phyloP scores from a whole-genome alignment of 2,888 invertebrate genomes.

The Cyaniris semiargus region DNA sequence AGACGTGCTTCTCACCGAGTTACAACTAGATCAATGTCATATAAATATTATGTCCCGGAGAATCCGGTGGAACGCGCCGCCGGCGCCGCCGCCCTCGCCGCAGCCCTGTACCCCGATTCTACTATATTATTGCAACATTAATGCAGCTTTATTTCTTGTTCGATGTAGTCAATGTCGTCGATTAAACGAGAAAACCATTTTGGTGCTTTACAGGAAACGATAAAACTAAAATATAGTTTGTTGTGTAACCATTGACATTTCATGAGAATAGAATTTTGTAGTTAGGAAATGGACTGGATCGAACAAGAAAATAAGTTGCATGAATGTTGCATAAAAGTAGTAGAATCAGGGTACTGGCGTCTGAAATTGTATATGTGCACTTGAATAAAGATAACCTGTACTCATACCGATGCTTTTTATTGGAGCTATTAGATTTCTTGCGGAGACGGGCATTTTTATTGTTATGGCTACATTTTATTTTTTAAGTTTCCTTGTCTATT shows the following conservation, averaged over 20 bases:
- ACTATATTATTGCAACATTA: background rate
- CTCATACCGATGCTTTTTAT: conserved; percentile 22
- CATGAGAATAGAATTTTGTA: background rate
- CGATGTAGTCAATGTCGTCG: background rate
- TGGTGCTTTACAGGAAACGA: background rate
- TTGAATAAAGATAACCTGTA: conserved; percentile 29
- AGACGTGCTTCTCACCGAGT: conserved; percentile 32
- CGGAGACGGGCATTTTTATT: background rate
- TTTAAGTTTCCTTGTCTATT: background rate
- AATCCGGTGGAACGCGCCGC: conserved; percentile 22
- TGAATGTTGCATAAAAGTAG: background rate
- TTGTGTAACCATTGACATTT: background rate
- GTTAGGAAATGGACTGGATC: background rate
- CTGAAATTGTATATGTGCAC: conserved; percentile 27
- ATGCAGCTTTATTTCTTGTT: background rate
- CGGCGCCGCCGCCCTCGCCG: background rate
- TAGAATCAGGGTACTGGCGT: background rate
- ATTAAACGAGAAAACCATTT: background rate
- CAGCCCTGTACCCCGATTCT: background rate
- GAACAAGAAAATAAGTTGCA: background rate
- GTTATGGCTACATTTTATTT: conserved; percentile 16
- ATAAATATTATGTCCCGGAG: conserved; percentile 33
- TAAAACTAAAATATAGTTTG: background rate
- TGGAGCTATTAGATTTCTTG: conserved; percentile 25
- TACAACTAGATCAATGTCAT: conserved; percentile 33